Conservation (phyloP, 2,888 invertebrate genomes). For the Dicranocentrus wangi region DNA sequence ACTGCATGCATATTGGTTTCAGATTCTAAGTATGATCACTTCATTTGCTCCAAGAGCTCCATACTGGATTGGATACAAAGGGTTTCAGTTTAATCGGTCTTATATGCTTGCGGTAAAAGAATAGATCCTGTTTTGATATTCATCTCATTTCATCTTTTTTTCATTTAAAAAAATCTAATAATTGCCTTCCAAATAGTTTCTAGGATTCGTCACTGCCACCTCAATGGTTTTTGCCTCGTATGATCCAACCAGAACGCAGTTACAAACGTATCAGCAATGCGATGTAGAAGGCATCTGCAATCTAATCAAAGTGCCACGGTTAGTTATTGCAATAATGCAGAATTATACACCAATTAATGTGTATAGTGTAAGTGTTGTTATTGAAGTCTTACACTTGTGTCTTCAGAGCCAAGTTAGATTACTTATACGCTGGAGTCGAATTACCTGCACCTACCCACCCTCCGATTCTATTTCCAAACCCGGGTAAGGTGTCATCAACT, state of each 20-base stretch:
- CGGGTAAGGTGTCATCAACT: too few species aligned
- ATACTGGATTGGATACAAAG: slow-evolving; percentile 5
- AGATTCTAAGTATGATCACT: background rate
- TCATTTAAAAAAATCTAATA: background rate
- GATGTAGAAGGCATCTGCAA: background rate
- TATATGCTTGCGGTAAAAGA: background rate
- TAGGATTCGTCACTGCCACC: background rate
- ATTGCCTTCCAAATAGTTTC: background rate
- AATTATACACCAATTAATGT: too few species aligned
- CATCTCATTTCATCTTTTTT: background rate
- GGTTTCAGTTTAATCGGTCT: background rate
- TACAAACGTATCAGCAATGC: background rate
- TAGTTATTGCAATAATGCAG: too few species aligned
- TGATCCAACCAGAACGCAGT: background rate
- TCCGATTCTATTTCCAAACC: too few species aligned
- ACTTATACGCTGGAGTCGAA: too few species aligned
- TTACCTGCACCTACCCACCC: too few species aligned
- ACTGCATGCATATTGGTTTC: too few species aligned
- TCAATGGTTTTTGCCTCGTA: background rate
- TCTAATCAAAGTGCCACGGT: background rate
- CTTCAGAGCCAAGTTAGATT: too few species aligned
- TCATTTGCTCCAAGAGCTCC: background rate
- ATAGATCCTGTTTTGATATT: background rate
- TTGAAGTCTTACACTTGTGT: too few species aligned
- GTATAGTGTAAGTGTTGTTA: too few species aligned